Conservation (phyloP, 2,113 vertebrate species). For the Bubo bubo region DNA sequence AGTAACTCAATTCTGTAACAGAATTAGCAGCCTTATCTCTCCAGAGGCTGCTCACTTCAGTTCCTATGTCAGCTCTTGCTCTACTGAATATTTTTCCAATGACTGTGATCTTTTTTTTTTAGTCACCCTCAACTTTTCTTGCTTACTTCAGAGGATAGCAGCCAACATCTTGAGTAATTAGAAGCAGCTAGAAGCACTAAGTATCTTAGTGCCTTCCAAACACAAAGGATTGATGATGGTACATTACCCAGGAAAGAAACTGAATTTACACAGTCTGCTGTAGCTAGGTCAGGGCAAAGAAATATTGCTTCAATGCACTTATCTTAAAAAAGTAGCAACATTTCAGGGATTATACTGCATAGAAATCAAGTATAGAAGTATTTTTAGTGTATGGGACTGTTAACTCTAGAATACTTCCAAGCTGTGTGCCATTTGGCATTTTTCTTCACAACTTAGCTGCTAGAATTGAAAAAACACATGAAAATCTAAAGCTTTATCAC, state of each 20-base stretch:
- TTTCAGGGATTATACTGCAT: not conserved
- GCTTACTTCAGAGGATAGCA: not conserved
- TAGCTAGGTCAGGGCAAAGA: not conserved
- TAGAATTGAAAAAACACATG: not conserved
- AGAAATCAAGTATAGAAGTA: not conserved
- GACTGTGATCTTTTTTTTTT: not conserved
- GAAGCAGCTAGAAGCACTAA: not conserved
- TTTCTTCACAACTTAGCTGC: not conserved
- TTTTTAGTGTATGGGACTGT: not conserved
- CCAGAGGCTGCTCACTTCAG: not conserved
- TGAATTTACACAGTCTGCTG: not conserved
- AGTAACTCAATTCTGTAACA: not conserved
- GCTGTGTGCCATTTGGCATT: not conserved
- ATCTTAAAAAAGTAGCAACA: not conserved
- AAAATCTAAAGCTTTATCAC: not conserved
- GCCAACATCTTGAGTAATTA: not conserved
- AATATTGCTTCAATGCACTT: not conserved
- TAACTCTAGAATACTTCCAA: not conserved
- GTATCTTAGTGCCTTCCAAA: not conserved
- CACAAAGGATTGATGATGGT: not conserved
- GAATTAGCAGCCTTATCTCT: not conserved
- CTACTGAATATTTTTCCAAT: not conserved
- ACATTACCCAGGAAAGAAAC: not conserved
- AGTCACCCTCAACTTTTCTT: not conserved
- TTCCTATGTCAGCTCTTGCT: not conserved